Evolutionary conservation across 2,113 vertebrate species (phyloP), one percentile per base, ranked within the genome.

Genomic region (Myrmecophaga tridactyla): DNA sequence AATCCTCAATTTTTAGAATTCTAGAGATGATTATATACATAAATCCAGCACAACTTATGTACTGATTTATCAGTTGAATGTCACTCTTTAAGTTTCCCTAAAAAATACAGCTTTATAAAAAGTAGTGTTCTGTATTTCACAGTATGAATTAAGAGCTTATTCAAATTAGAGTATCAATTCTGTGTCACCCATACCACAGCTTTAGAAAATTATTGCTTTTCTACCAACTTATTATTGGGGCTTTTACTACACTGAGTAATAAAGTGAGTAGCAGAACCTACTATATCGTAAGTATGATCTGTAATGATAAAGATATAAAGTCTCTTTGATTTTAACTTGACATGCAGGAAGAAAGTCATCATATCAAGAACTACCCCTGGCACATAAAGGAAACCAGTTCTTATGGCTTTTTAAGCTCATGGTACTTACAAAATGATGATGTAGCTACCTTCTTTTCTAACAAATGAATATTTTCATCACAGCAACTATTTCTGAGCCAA

Each of bases 51-150:
- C 87, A 95, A 87, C 81, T 89, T 92, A 94, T 39, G 95, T 89
- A 89, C 60, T 93, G 87, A 92, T 96, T 96, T 92, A 98, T 83
- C 89, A 93, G 46, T 92, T 96, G 63, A 95, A 96, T 96, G 92
- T 97, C 63, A 97, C 56, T 88, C 48, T 18, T 93, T n/a, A n/a
- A n/a, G 51, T 93, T 93, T 92, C 75, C 89, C 96, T 97, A 73
- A 94, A 98, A 98, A 98, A 98, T 98, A 98, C 96, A 97, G 98
- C 98, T 98, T 98, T 98, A 96, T 98, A 98, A 98, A 98, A 98
- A 97, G 96, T 98, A n/a, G 97, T 98, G 96, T 96, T 98, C 90
- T 97, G 92, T 91, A 97, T 95, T 95, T 98, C 94, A 98, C 90
- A 97, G 97, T 95, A 97, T 41, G 76, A 93, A 97, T 86, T 96